A percentile compares a stretch with the other conserved stretches of the same genome.
Evolutionary conservation across 1,140 invertebrate genomes (phyloP).

Genomic region (Metopolophium dirhodum): DNA sequence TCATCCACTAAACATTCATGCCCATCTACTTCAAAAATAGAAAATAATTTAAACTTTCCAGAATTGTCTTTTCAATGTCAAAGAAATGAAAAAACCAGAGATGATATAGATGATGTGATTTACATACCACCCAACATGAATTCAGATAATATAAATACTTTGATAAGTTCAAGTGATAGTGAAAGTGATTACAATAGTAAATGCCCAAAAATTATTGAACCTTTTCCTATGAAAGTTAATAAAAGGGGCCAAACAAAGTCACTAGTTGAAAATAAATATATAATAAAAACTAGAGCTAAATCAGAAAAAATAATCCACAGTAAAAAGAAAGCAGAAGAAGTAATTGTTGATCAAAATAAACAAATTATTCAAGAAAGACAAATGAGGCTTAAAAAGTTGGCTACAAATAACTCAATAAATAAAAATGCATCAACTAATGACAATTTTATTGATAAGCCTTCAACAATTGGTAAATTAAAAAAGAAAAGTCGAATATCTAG

Average conservation of each 20-base stretch:
- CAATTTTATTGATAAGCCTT: neutral
- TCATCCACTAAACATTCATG: neutral
- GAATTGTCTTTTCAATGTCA: neutral
- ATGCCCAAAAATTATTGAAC: conserved; percentile 25
- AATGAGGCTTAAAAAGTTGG: conserved; percentile 1
- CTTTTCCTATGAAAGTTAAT: conserved; percentile 3
- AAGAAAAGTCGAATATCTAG: conserved; percentile 31
- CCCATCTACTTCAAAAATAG: neutral
- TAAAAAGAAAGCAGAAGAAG: conserved; percentile 38
- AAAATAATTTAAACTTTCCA: neutral
- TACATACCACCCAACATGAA: neutral
- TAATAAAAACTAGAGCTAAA: conserved; percentile 45
- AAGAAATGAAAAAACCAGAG: neutral
- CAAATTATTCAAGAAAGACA: conserved; percentile 43
- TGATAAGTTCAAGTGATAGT: conserved; percentile 8
- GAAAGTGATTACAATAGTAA: conserved; percentile 19
- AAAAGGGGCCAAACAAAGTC: neutral
- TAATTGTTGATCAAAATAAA: conserved; percentile 41
- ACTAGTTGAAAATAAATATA: conserved; percentile 25
- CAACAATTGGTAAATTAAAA: conserved; percentile 23
- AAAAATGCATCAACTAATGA: neutral
- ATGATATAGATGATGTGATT: neutral
- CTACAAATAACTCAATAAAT: neutral
- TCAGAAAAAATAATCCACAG: neutral
- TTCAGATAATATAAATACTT: conserved; percentile 15